Percentiles rank a stretch among this genome's conserved stretches.
phyloP scores from a whole-genome alignment of 2,888 invertebrate species.

The Rotaria macrura region DNA sequence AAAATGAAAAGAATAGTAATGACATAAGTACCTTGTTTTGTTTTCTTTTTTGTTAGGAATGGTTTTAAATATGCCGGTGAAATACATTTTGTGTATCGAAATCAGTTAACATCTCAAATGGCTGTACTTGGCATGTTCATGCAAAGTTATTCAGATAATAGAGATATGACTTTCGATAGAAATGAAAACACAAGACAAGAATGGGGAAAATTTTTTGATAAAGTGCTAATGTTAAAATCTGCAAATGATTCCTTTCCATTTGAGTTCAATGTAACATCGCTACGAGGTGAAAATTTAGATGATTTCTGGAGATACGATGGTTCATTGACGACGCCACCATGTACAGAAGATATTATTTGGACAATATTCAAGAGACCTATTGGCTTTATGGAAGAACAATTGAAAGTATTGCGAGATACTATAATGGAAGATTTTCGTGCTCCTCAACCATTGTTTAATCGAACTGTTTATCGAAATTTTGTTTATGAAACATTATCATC shows the following conservation, averaged over 20 bases:
- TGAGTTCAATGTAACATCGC: neutral
- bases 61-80: slow-evolving; percentile 14
- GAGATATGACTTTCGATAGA: neutral
- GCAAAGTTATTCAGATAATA: neutral
- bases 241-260: neutral
- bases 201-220: neutral
- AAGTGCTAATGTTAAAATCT: neutral
- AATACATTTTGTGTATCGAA: neutral
- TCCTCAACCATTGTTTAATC: neutral
- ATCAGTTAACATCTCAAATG: neutral
- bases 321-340: neutral
- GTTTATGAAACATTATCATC: neutral
- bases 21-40: neutral
- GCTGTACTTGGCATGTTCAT: slow-evolving; percentile 8
- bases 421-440: neutral
- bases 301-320: neutral
- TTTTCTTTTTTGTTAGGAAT: neutral
- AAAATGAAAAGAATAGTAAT: neutral
- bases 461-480: neutral
- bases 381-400: neutral
- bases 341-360: slow-evolving; percentile 7
- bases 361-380: neutral
- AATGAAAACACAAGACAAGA: neutral
- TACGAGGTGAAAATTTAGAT: neutral
- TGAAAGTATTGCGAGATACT: neutral